A percentile compares a stretch with the other conserved stretches of the same genome.
phyloP scores from a whole-genome alignment of 2,113 vertebrate species.

The Hippolais icterina region DNA sequence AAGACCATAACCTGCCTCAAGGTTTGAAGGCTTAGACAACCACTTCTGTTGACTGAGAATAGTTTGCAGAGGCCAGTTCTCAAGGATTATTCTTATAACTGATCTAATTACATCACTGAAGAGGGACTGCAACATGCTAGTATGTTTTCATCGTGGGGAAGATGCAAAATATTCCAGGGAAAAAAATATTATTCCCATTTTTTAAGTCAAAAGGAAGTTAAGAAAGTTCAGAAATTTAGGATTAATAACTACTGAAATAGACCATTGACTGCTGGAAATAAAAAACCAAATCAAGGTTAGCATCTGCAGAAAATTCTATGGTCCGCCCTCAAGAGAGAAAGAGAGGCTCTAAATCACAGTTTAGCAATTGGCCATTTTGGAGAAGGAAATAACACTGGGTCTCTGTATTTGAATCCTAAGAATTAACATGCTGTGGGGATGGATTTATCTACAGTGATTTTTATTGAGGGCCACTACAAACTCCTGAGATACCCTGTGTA shows the following conservation, averaged over 20 bases:
- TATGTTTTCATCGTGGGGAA: not conserved
- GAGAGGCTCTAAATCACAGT: not conserved
- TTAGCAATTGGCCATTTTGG: not conserved
- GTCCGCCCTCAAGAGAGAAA: not conserved
- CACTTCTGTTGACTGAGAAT: not conserved
- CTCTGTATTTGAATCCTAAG: not conserved
- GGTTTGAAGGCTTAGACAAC: not conserved
- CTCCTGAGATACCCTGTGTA: not conserved
- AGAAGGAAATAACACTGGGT: not conserved
- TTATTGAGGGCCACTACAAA: not conserved
- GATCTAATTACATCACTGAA: not conserved
- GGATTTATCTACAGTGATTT: not conserved
- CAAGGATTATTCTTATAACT: not conserved
- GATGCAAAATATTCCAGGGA: not conserved
- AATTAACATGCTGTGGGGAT: not conserved
- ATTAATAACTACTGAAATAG: not conserved
- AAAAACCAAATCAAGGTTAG: not conserved
- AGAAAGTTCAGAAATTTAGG: not conserved
- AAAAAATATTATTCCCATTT: not conserved
- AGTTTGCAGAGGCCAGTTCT: not conserved
- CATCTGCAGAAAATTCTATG: not conserved
- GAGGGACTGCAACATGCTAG: not conserved
- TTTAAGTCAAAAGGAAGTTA: not conserved
- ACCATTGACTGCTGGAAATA: not conserved
- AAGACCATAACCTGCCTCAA: not conserved